Conservation (phyloP, 2,113 vertebrate species). For the Erinaceus europaeus region DNA sequence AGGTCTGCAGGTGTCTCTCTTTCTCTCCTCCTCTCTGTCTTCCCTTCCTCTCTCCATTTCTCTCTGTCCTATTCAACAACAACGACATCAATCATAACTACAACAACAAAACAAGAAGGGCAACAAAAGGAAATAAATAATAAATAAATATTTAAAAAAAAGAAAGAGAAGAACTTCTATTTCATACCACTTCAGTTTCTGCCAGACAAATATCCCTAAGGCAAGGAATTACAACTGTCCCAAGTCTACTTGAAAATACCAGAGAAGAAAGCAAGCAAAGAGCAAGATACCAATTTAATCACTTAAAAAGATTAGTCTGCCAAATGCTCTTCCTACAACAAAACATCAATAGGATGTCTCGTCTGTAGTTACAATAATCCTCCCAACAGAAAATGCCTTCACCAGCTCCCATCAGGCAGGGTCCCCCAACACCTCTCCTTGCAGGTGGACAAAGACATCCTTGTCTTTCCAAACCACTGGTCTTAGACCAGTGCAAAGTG, state of each 20-base stretch:
- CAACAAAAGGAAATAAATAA: too few relatives aligned
- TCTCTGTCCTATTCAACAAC: too few relatives aligned
- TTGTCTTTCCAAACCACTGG: not conserved
- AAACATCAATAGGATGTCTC: not conserved
- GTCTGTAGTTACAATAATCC: not conserved
- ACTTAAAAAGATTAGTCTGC: not conserved
- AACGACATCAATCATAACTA: too few relatives aligned
- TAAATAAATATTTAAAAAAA: not conserved
- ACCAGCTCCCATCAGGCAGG: not conserved
- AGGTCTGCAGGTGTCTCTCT: too few relatives aligned
- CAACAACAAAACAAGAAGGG: too few relatives aligned
- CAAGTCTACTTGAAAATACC: not conserved
- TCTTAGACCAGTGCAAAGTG: not conserved
- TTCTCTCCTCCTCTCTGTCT: too few relatives aligned
- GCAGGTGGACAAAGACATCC: rapidly evolving
- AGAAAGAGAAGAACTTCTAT: not conserved
- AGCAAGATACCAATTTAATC: not conserved
- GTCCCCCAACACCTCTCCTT: not conserved
- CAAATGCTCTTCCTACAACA: not conserved
- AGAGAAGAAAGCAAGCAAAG: not conserved
- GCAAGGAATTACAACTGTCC: not conserved
- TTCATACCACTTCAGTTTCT: constrained; percentile 11
- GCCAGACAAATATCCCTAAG: not conserved
- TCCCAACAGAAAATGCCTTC: too few relatives aligned
- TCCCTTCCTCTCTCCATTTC: too few relatives aligned